Conservation (phyloP, 2,888 invertebrate genomes). For the Himalopsyche tibetana region DNA sequence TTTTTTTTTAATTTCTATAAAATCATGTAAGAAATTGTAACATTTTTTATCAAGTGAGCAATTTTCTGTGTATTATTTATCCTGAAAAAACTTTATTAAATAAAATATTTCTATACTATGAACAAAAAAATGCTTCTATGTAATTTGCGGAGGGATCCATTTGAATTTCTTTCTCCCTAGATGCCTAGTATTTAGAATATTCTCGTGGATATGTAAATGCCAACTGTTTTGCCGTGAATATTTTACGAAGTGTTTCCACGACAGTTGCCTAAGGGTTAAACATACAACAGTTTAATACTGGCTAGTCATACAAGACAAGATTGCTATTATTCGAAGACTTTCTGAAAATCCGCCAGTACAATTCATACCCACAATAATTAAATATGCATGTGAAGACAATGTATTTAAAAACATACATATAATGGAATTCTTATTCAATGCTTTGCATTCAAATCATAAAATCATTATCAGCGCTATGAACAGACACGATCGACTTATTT, state of each 20-base stretch:
- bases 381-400: too few species aligned
- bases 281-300: neutral
- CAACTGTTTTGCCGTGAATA: conserved; percentile 8
- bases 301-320: conserved; percentile 5
- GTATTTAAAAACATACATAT: too few species aligned
- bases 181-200: neutral
- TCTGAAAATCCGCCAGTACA: too few species aligned
- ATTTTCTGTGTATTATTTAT: too few species aligned
- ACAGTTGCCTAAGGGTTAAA: conserved; percentile 2
- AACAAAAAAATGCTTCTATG: neutral
- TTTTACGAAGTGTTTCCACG: conserved; percentile 20
- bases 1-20: too few species aligned
- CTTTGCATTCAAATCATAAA: too few species aligned
- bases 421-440: too few species aligned
- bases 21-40: too few species aligned
- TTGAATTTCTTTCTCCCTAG: conserved; percentile 1
- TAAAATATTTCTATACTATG: neutral
- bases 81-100: neutral
- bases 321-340: neutral
- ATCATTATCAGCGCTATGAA: too few species aligned
- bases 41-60: too few species aligned
- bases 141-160: neutral
- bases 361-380: too few species aligned
- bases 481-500: too few species aligned
- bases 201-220: neutral